Evolutionary conservation across 2,888 invertebrate species (phyloP), one percentile per base, ranked within the genome.

Genomic region (Camponotus fellah): DNA sequence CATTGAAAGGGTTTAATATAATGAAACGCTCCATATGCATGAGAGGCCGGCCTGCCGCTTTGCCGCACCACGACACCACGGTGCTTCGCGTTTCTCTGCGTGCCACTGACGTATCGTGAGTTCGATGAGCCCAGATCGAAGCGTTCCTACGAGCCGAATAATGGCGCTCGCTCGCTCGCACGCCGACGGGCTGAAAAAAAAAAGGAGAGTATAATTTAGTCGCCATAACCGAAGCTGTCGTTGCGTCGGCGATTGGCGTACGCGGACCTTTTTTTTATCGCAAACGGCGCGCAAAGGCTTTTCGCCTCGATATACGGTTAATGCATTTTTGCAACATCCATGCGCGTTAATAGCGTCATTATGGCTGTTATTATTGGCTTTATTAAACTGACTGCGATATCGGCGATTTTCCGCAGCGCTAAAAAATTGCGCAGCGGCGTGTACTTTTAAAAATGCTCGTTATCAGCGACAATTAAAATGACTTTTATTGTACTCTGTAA

Each of bases 1-100:
- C 96, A 96, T 96, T 96, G 96, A 96, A 96, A 96, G 96, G 96
- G 96, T 96, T 96, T 96, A 96, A 96, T 96, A 96, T 96, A 96
- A 96, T 96, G 96, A 96, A 96, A 96, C 95, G 95, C 96, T 96
- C 96, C 96, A 96, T 96, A 96, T 96, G 96, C 96, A 96, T 96
- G 96, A 96, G 96, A 93, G 92, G 91, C 92, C 93, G 91, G 91
- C 90, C 92, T 90, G 92, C 88, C 92, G 92, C 92, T 91, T 92
- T 90, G 90, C 91, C 79, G 79, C 79, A 72, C 79, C 72, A 80
- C 79, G 79, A 89, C 91, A 90, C 90, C 87, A 88, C 82, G 87
- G 90, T 89, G 86, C 86, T 84, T 85, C 90, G 89, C 92, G 90
- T 90, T 91, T 92, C 91, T 91, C 92, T 91, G 89, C 90, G 91